Conservation (phyloP, 2,113 vertebrate genomes). For the Orientallactaga bullata region DNA sequence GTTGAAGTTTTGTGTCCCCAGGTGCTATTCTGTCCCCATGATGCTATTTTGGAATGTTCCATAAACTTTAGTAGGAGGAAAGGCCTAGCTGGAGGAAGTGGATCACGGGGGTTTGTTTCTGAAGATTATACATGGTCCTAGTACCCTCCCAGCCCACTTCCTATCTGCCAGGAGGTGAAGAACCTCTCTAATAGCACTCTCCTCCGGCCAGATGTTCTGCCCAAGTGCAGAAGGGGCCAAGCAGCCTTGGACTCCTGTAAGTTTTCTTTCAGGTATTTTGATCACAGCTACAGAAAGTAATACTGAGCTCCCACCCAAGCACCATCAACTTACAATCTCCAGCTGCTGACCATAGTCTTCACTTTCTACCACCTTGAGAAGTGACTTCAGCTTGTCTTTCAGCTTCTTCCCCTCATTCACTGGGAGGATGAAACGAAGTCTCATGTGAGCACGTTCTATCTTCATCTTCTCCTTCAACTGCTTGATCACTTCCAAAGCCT, state of each 20-base stretch:
- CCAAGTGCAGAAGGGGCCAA: too few species aligned
- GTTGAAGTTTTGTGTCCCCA: not conserved
- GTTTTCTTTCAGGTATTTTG: not conserved
- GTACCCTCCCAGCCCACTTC: not conserved
- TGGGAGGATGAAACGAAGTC: conserved; percentile 93
- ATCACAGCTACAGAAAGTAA: not conserved
- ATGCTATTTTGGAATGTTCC: not conserved
- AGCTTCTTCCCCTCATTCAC: conserved; percentile 95
- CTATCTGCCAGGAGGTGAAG: not conserved
- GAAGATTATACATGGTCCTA: not conserved
- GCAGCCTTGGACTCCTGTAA: too few species aligned
- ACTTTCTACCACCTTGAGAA: conserved; percentile 94
- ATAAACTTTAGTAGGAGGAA: not conserved
- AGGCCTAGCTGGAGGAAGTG: not conserved
- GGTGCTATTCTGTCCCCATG: not conserved
- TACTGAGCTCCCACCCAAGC: not conserved
- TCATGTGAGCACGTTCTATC: conserved; percentile 98
- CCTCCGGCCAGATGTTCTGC: not conserved
- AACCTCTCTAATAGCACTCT: not conserved
- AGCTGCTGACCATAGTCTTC: conserved; percentile 94
- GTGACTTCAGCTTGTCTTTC: conserved; percentile 96
- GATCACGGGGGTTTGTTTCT: not conserved
- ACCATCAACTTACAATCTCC: conserved; percentile 88
- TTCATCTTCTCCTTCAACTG: conserved; percentile 96
- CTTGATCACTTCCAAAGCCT: conserved; percentile 98